These are phyloP conservation scores for Caenorhabditis angaria DNA, from an alignment of 2,888 invertebrate genomes.

Conservation along the genomic window DNA sequence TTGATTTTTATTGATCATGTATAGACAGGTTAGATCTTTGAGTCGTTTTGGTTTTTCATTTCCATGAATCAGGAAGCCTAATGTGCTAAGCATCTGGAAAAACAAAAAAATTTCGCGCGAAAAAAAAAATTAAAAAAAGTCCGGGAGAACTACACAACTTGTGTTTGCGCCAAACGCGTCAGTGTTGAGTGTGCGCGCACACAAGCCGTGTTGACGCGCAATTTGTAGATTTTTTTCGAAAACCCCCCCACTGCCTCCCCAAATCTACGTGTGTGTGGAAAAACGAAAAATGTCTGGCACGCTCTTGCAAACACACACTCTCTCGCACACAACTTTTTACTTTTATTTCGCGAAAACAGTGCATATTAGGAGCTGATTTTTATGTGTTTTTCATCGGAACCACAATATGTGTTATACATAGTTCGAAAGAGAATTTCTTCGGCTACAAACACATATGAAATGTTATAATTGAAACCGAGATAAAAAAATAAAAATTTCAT, in stretches of 20 bases:
- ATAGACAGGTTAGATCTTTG: constrained; percentile 22
- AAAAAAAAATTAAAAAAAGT: too few species aligned
- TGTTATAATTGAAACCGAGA: too few species aligned
- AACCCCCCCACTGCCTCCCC: not conserved
- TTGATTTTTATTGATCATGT: constrained; percentile 27
- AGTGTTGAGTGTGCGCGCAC: not conserved
- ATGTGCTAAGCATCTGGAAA: constrained; percentile 36
- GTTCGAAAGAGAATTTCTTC: too few species aligned
- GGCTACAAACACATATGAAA: too few species aligned
- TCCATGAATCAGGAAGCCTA: constrained; percentile 33
- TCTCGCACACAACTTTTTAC: too few species aligned
- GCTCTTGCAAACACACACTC: too few species aligned
- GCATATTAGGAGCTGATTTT: too few species aligned
- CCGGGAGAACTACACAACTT: not conserved
- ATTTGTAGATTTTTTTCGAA: not conserved
- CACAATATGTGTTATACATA: too few species aligned
- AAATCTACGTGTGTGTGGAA: too few species aligned
- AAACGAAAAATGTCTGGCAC: not conserved
- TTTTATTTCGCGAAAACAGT: too few species aligned
- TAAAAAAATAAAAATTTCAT: too few species aligned
- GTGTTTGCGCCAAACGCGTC: not conserved
- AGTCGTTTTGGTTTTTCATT: constrained; percentile 9
- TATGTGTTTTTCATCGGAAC: not conserved
- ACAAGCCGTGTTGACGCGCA: not conserved
- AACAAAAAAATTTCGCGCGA: not conserved